Evolutionary conservation across 2,113 vertebrate genomes (phyloP).

Genomic region (Notiomystis cincta): DNA sequence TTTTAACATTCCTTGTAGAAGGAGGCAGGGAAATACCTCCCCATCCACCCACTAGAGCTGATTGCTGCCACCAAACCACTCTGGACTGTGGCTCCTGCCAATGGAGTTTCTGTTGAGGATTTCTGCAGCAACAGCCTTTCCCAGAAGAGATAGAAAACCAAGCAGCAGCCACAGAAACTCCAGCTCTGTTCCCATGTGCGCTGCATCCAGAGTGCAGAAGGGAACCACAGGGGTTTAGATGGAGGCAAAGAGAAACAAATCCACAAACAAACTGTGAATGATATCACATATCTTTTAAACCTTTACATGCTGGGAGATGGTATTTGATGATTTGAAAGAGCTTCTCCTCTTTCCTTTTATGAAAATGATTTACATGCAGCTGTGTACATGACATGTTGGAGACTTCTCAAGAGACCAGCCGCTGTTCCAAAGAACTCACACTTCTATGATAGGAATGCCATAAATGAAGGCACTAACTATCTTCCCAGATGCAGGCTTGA

Average conservation of each 20-base stretch:
- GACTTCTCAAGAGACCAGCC: neutral
- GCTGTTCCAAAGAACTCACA: neutral
- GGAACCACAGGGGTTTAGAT: neutral
- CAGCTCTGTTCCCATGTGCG: accelerated
- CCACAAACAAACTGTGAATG: neutral
- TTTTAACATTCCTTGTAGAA: neutral
- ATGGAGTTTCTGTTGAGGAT: neutral
- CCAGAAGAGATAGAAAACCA: neutral
- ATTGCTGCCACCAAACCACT: neutral
- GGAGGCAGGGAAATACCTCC: neutral
- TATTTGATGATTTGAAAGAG: neutral
- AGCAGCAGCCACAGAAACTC: neutral
- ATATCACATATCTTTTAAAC: neutral
- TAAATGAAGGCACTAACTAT: slow-evolving; percentile 39
- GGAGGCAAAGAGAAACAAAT: neutral
- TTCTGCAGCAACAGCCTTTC: neutral
- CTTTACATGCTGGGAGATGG: neutral
- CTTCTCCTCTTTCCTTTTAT: neutral
- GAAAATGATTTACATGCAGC: neutral
- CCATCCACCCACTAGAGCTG: neutral
- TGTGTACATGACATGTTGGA: neutral
- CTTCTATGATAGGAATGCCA: slow-evolving; percentile 36
- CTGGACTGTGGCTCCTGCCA: neutral
- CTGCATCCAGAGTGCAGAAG: neutral
- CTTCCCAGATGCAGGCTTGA: slow-evolving; percentile 40